Conservation (phyloP, 2,888 invertebrate genomes). For the Sturmia bella region DNA sequence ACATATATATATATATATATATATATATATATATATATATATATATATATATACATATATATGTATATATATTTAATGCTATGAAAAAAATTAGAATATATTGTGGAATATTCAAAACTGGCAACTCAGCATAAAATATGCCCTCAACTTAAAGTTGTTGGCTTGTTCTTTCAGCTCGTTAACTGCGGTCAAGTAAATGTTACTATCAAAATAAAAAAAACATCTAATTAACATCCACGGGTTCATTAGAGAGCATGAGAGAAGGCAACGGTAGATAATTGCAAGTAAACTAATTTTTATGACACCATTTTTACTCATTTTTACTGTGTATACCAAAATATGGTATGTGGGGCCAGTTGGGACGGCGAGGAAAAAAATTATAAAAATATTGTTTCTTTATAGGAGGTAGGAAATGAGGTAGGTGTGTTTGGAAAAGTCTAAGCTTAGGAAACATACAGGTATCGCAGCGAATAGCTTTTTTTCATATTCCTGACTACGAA, state of each 20-base stretch:
- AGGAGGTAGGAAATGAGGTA: too few relatives aligned
- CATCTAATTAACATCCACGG: constrained; percentile 35
- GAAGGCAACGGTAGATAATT: constrained; percentile 12
- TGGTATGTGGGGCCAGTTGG: too few relatives aligned
- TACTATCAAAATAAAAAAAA: constrained; percentile 36
- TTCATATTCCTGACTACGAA: too few relatives aligned
- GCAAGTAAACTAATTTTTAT: constrained; percentile 41
- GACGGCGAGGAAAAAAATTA: too few relatives aligned
- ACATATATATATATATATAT: neutral
- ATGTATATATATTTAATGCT: neutral
- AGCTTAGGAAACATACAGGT: too few relatives aligned
- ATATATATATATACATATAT: too few relatives aligned
- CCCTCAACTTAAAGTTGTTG: constrained; percentile 56
- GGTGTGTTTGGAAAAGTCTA: too few relatives aligned
- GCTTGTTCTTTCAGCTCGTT: constrained; percentile 58
- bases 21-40: neutral
- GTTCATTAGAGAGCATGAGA: constrained; percentile 32
- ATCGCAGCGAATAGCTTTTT: too few relatives aligned
- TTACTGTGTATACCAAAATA: too few relatives aligned
- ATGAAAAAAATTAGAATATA: too few relatives aligned
- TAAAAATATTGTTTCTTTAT: too few relatives aligned
- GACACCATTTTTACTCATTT: constrained; percentile 25
- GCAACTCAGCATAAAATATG: neutral
- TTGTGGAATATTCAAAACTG: too few relatives aligned
- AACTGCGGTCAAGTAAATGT: constrained; percentile 63